Evolutionary conservation across 2,888 invertebrate species (phyloP).

Genomic region (Scaptomyza polygonia): DNA sequence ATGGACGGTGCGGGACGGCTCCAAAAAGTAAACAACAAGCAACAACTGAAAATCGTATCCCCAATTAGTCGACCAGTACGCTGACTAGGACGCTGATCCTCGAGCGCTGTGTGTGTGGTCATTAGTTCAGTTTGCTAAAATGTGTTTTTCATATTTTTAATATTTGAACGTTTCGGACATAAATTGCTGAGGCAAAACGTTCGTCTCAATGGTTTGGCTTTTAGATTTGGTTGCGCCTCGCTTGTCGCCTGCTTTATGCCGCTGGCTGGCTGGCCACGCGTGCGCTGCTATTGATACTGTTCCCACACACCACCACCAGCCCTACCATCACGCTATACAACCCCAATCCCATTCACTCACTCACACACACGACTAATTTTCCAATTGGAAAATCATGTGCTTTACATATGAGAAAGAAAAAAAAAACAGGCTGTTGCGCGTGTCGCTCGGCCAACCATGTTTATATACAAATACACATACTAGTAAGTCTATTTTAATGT

Average conservation of each 20-base stretch:
- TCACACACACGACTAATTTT: slow-evolving; percentile 67
- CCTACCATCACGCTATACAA: neutral
- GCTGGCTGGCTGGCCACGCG: slow-evolving; percentile 69
- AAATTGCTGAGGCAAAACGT: slow-evolving; percentile 74
- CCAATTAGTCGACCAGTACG: slow-evolving; percentile 54
- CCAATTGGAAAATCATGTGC: slow-evolving; percentile 81
- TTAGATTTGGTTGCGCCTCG: slow-evolving; percentile 74
- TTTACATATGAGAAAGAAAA: slow-evolving; percentile 71
- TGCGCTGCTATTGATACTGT: slow-evolving; percentile 64
- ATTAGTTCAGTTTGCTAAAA: slow-evolving; percentile 8
- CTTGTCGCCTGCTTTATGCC: slow-evolving; percentile 77
- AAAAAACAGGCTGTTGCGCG: slow-evolving; percentile 60
- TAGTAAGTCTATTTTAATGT: slow-evolving; percentile 10
- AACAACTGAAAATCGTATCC: slow-evolving; percentile 37
- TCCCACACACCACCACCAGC: slow-evolving; percentile 13
- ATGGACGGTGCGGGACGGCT: slow-evolving; percentile 43
- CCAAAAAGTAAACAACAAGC: slow-evolving; percentile 43
- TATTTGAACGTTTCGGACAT: slow-evolving; percentile 48
- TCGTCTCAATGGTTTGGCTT: slow-evolving; percentile 69
- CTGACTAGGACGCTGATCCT: slow-evolving; percentile 44
- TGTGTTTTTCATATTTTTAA: neutral
- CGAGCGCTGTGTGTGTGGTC: slow-evolving; percentile 66
- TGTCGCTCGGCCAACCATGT: slow-evolving; percentile 78
- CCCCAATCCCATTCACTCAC: slow-evolving; percentile 4
- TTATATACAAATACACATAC: slow-evolving; percentile 22